A percentile compares a stretch with the other conserved stretches of the same genome.
Evolutionary conservation across 2,888 invertebrate species (phyloP).

Genomic region (Drosophila atripex): DNA sequence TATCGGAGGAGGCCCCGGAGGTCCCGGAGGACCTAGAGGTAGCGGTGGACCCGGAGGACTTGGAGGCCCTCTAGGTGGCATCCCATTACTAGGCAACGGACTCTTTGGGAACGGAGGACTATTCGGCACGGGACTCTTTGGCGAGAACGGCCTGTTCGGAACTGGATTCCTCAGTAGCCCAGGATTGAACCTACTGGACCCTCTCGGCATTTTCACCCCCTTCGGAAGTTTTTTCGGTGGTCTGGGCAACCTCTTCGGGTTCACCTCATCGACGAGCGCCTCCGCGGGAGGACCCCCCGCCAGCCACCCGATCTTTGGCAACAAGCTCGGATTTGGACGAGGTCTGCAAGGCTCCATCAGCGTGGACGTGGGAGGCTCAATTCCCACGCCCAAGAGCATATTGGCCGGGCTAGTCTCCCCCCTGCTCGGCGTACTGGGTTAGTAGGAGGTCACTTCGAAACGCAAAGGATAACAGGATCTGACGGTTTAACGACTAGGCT

Average conservation of each 20-base stretch:
- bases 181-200: conserved; percentile 12
- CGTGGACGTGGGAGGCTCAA: conserved; percentile 10
- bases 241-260: conserved; percentile 20
- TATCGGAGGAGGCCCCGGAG: neutral
- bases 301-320: neutral
- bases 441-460: neutral
- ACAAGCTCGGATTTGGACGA: neutral
- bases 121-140: conserved; percentile 23
- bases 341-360: conserved; percentile 2
- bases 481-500: conserved; percentile 18
- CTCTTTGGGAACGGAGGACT: conserved; percentile 12
- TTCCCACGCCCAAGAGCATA: conserved; percentile 14
- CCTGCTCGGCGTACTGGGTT: conserved; percentile 10
- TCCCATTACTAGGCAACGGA: neutral
- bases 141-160: conserved; percentile 13
- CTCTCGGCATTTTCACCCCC: conserved; percentile 19
- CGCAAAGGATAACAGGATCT: conserved; percentile 8
- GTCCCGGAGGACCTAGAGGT: neutral
- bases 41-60: neutral
- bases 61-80: neutral
- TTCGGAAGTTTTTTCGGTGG: conserved; percentile 25
- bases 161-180: conserved; percentile 16
- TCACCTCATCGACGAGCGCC: neutral
- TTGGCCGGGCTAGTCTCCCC: conserved; percentile 7
- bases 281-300: neutral